A percentile compares a stretch with the other conserved stretches of the same genome.
Conservation (phyloP, 2,888 invertebrate species). For the Nemoura dubitans region DNA sequence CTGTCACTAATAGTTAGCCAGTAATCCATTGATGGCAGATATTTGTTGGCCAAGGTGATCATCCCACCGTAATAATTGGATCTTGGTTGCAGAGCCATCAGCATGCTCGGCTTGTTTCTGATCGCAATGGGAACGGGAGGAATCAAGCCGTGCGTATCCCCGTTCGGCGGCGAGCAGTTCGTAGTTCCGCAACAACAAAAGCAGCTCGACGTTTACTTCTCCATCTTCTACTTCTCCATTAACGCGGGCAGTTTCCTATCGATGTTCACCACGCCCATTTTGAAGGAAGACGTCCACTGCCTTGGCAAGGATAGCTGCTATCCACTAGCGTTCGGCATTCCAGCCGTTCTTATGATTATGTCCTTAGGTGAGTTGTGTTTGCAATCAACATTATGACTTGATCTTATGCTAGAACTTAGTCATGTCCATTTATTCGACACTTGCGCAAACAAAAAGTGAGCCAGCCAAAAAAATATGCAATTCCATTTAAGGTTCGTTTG, state of each 20-base stretch:
- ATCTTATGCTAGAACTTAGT: too few relatives aligned
- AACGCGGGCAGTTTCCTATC: conserved; percentile 90
- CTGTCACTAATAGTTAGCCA: too few relatives aligned
- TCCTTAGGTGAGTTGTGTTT: conserved; percentile 77
- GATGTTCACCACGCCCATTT: conserved; percentile 85
- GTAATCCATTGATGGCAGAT: too few relatives aligned
- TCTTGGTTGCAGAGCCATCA: conserved; percentile 66
- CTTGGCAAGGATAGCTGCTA: conserved; percentile 81
- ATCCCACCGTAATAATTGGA: too few relatives aligned
- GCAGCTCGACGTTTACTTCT: conserved; percentile 87
- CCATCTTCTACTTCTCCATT: conserved; percentile 93
- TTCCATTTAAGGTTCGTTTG: too few relatives aligned
- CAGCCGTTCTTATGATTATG: conserved; percentile 84
- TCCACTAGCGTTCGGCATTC: conserved; percentile 88
- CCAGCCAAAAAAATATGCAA: too few relatives aligned
- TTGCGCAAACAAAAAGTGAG: too few relatives aligned
- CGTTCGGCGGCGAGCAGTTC: conserved; percentile 97
- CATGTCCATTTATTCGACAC: too few relatives aligned
- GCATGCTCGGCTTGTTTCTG: conserved; percentile 73
- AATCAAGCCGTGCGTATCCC: conserved; percentile 94
- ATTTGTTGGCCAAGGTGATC: too few relatives aligned
- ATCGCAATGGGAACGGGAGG: conserved; percentile 94
- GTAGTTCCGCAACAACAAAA: conserved; percentile 79
- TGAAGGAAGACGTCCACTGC: conserved; percentile 82
- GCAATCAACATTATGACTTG: too few relatives aligned